Base-by-base conservation (phyloP, 2,888 invertebrate genomes). In the Romanomermis culicivorax region DNA sequence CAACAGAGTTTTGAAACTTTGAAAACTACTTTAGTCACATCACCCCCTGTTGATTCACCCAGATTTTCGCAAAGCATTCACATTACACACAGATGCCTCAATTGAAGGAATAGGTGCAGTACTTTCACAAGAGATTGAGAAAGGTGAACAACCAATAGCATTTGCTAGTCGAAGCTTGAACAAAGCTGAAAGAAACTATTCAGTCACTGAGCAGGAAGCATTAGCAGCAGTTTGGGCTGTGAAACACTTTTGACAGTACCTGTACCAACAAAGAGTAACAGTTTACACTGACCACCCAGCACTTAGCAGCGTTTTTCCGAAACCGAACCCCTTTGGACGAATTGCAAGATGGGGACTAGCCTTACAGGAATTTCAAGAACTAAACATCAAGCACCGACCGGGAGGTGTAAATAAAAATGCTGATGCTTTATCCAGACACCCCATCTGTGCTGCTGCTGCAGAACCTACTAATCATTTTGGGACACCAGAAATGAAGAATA, bases 1-100 rank as follows among this genome's bases (percentile, higher is more conserved):
- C 29, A 29, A 30, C 3, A 51, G 51, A 20, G 30, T 17, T 29
- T 51, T 7, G 36, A 36, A 11, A 17, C 7, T 7, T 17, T 54
- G 30, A 54, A 54, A 25, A 29, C 17, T 3, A 11, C 3, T 2
- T 26, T 54, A 7, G 20, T n/a, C 2, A 51, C 29, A 24, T 14
- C 49, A n/a, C 29, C 48, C n/a, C 7, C 17, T 49, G 2, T 23
- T 54, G 14, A 20, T 17, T 17, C 50, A 26, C 29, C 54, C 54
- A 26, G 48, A 50, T 50, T 54, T 54, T 54, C 2, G 2, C 2
- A 24, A 51, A 50, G 48, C 54, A 30, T 54, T 54, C 20, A 23
- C 23, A 4, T 30, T 52, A 17, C n/a, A 52, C 2, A 52, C 42
- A 7, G 52, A 52, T 24, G 52, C 52, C 3, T 43, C 25, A 17